phyloP scores from a whole-genome alignment of 1,140 invertebrate genomes.

The Cydia amplana region DNA sequence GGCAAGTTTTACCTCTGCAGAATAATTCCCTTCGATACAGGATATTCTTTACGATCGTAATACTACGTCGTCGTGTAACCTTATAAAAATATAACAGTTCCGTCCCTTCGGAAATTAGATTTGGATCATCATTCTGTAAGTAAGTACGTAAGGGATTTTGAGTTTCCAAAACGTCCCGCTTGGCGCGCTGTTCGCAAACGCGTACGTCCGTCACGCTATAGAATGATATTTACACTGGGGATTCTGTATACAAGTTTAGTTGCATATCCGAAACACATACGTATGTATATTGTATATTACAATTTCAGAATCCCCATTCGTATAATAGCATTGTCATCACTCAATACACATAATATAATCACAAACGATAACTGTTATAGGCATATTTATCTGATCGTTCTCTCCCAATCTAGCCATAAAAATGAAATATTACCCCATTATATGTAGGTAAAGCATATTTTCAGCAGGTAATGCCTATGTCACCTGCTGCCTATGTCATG shows the following conservation, averaged over 20 bases:
- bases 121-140: neutral
- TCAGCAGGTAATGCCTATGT: neutral
- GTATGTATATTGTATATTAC: too few relatives aligned
- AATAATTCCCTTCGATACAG: neutral
- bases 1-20: neutral
- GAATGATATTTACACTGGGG: too few relatives aligned
- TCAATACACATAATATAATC: neutral
- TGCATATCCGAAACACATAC: too few relatives aligned
- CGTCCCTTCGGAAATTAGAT: neutral
- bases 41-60: neutral
- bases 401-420: slow-evolving; percentile 3
- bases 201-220: too few relatives aligned
- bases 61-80: neutral
- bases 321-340: neutral
- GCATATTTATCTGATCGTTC: neutral
- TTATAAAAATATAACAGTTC: neutral
- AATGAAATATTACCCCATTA: neutral
- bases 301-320: neutral
- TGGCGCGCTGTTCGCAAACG: too few relatives aligned
- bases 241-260: too few relatives aligned
- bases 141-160: too few relatives aligned
- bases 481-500: neutral
- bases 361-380: neutral
- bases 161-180: too few relatives aligned
- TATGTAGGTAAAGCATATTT: slow-evolving; percentile 1